These are phyloP conservation scores for Chroicocephalus ridibundus DNA, from an alignment of 2,113 vertebrate genomes.

Conservation along the genomic window DNA sequence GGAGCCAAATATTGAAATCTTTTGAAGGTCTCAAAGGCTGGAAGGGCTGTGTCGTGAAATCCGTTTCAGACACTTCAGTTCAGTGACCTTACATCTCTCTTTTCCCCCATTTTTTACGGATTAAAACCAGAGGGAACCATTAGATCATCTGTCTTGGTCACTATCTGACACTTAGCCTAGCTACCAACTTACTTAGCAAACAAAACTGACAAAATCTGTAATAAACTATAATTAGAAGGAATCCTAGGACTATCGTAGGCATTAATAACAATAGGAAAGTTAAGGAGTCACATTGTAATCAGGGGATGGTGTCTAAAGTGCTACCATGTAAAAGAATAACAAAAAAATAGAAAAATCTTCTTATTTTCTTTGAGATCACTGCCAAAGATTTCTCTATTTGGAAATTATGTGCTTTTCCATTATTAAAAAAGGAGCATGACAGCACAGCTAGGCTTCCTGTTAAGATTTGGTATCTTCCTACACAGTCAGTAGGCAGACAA, in stretches of 20 bases:
- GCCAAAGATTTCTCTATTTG: conserved; percentile 33
- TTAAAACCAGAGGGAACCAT: neutral
- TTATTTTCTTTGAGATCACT: conserved; percentile 23
- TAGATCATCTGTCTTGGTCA: neutral
- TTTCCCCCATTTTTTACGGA: neutral
- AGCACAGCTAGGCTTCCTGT: conserved; percentile 22
- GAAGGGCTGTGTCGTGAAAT: neutral
- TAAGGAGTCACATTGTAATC: neutral
- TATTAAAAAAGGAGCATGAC: conserved; percentile 14
- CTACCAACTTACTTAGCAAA: neutral
- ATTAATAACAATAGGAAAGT: neutral
- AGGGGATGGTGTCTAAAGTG: neutral
- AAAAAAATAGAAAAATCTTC: neutral
- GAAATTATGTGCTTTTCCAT: conserved; percentile 23
- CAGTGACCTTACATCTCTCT: neutral
- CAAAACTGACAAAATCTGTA: neutral
- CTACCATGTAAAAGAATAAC: conserved; percentile 27
- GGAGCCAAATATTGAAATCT: neutral
- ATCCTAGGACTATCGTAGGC: neutral
- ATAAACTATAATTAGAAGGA: neutral
- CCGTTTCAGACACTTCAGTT: neutral
- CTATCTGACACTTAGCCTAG: neutral
- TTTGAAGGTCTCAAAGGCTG: neutral
- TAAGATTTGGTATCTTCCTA: conserved; percentile 23
- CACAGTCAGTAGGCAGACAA: neutral